phyloP scores from a whole-genome alignment of 2,888 invertebrate genomes.

The Netelia melanura region DNA sequence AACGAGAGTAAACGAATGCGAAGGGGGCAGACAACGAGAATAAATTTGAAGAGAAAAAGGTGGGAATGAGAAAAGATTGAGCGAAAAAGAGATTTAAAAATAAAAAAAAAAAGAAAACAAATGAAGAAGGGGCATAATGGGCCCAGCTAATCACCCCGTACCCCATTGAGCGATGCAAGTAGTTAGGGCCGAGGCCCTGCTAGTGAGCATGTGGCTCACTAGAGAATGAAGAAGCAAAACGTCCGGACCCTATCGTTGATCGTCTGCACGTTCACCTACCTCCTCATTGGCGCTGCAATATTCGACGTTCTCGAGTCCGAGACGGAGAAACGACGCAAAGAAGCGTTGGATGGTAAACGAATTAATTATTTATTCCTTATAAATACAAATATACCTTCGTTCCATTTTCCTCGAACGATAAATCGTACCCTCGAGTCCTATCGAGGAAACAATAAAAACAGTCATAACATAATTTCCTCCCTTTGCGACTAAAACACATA shows the following conservation, averaged over 20 bases:
- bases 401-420: background rate
- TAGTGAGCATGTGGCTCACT: conserved; percentile 88
- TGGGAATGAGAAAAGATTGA: conserved; percentile 34
- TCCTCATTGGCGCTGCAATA: conserved; percentile 99
- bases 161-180: conserved; percentile 84
- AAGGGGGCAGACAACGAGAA: background rate
- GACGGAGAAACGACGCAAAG: conserved; percentile 96
- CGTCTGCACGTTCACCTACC: conserved; percentile 99
- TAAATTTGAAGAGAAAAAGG: conserved; percentile 5
- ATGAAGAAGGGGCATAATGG: conserved; percentile 78
- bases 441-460: background rate
- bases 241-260: conserved; percentile 99
- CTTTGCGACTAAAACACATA: background rate
- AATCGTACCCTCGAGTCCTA: background rate
- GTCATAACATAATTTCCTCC: background rate
- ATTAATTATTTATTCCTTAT: background rate
- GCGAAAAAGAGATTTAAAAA: conserved; percentile 28
- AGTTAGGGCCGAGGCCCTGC: conserved; percentile 85
- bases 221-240: conserved; percentile 99
- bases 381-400: background rate
- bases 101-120: conserved; percentile 13
- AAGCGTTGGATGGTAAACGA: conserved; percentile 92
- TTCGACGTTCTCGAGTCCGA: conserved; percentile 99
- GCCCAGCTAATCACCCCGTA: conserved; percentile 80
- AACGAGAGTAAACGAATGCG: background rate